phyloP scores from a whole-genome alignment of 1,140 invertebrate species.

The Anastrepha ludens region DNA sequence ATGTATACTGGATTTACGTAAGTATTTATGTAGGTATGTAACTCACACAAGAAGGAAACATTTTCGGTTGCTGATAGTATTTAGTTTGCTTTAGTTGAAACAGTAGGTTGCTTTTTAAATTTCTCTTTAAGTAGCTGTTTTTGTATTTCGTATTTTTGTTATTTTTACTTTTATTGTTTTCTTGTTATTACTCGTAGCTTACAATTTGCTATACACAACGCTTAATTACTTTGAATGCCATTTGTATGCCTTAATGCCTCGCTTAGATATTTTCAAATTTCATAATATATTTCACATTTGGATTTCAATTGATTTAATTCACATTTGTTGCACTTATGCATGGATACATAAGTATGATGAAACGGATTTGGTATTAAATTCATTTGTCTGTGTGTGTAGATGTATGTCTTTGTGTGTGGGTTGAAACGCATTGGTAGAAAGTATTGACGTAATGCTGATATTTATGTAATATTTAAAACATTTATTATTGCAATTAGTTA shows the following conservation, averaged over 20 bases:
- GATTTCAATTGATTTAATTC: not conserved
- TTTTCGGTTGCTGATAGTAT: conserved; percentile 34
- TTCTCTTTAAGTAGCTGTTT: not conserved
- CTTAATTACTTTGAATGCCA: not conserved
- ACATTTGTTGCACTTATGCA: conserved; percentile 13
- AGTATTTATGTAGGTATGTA: conserved; percentile 20
- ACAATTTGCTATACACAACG: not conserved
- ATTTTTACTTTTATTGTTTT: not conserved
- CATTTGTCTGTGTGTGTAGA: not conserved
- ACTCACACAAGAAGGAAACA: conserved; percentile 45
- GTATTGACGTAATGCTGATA: conserved; percentile 14
- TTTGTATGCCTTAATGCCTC: not conserved
- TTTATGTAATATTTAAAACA: conserved; percentile 32
- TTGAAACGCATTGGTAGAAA: conserved; percentile 35
- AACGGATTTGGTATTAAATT: not conserved
- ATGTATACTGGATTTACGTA: not conserved
- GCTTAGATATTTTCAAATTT: not conserved
- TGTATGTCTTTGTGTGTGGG: not conserved
- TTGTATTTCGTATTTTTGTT: not conserved
- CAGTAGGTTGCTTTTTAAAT: conserved; percentile 24
- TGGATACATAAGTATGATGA: not conserved
- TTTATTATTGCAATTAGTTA: conserved; percentile 47
- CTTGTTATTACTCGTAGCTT: not conserved
- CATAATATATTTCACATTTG: not conserved
- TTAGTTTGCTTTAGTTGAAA: conserved; percentile 33